phyloP scores from a whole-genome alignment of 2,888 invertebrate genomes.

The Luffia ferchaultella region DNA sequence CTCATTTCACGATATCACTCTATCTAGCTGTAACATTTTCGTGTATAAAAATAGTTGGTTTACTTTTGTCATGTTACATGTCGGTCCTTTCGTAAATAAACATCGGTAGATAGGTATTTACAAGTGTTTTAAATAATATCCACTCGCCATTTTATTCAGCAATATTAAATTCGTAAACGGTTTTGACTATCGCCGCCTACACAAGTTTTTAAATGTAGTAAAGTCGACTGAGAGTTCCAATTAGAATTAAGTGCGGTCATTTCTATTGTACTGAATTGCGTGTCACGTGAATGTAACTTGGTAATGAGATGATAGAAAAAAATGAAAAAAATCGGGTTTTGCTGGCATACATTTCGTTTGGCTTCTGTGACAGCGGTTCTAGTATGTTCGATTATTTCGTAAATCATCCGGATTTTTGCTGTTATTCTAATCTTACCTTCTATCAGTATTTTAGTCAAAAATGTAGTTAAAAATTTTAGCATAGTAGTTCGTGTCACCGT shows the following conservation, averaged over 20 bases:
- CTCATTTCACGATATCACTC: not conserved
- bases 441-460: too few relatives aligned
- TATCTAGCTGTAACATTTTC: not conserved
- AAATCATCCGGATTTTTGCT: too few relatives aligned
- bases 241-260: slow-evolving; percentile 4
- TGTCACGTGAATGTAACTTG: not conserved
- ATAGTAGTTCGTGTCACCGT: not conserved
- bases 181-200: not conserved
- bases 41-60: not conserved
- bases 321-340: not conserved
- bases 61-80: not conserved
- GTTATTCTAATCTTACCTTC: too few relatives aligned
- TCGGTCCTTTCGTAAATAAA: not conserved
- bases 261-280: not conserved
- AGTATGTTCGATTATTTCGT: not conserved
- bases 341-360: not conserved
- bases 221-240: slow-evolving; percentile 5
- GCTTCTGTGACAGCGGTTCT: not conserved
- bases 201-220: not conserved
- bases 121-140: not conserved
- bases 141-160: not conserved
- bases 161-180: not conserved
- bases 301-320: not conserved
- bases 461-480: too few relatives aligned
- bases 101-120: not conserved